Base-by-base conservation (phyloP, 2,888 invertebrate genomes). In the Hirtodrosophila duncani region DNA sequence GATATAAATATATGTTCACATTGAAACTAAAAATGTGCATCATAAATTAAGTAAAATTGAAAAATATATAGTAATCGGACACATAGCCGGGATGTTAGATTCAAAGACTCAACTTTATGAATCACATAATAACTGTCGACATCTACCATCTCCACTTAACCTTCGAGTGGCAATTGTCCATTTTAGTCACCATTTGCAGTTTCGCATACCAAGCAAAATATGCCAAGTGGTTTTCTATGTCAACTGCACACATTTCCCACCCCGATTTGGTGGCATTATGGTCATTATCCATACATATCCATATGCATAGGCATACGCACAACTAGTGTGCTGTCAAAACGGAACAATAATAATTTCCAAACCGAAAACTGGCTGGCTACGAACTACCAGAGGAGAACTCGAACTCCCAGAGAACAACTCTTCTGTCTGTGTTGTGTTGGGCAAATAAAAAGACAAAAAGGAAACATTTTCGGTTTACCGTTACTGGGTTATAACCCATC, bases 401-500 rank as follows among this genome's bases (percentile, higher is more conserved):
- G 14, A 37, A 33, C 7, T 29, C 42, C 14, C 21, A 30, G 21
- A 11, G 41, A 36, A 29, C 23, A n/a, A n/a, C n/a, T n/a, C n/a
- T n/a, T n/a, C n/a, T n/a, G n/a, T 29, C 13, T 42, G 41, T 63
- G 18, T 20, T 29, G 24, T 45, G 30, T 66, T 66, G 48, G 61
- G 44, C 61, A 53, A 69, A 65, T 58, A 45, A 34, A 63, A 59
- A 59, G 57, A 62, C 26, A 23, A 55, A 64, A 46, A 34, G 57
- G 63, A 67, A 63, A 52, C 39, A 50, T 59, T 67, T 64, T 62
- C 46, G 53, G 58, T 60, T 63, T 75, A 83, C 84, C 83, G 83
- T 81, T 83, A 79, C 63, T 64, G 61, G 69, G 68, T 75, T 79
- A 83, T 82, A 82, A 68, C 71, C 77, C 82, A 83, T 83, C 83